A percentile compares a stretch with the other conserved stretches of the same genome.
phyloP scores from a whole-genome alignment of 2,113 vertebrate genomes.

The Muntiacus muntjak region DNA sequence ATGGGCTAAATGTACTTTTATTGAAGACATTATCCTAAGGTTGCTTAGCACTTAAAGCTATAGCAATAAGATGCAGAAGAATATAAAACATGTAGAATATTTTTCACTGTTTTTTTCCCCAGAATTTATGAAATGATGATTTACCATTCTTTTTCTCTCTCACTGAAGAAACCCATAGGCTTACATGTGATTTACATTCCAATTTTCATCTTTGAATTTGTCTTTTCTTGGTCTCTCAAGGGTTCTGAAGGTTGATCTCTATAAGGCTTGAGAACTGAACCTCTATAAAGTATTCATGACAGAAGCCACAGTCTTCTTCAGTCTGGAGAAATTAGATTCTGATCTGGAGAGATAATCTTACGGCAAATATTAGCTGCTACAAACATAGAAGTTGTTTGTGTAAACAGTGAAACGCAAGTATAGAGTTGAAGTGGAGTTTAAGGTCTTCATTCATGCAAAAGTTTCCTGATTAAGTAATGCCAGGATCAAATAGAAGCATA shows the following conservation, averaged over 20 bases:
- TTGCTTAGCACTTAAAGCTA: conserved; percentile 17
- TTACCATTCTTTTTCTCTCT: background rate
- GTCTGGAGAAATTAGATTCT: background rate
- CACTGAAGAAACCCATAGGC: background rate
- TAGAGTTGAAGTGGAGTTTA: background rate
- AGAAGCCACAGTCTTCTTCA: background rate
- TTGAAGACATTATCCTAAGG: conserved; percentile 31
- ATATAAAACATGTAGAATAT: background rate
- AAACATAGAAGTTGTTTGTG: conserved; percentile 6
- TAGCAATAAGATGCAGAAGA: background rate
- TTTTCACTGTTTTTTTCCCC: conserved; percentile 30
- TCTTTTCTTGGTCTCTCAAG: background rate
- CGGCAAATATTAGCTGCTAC: background rate
- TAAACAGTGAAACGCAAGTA: background rate
- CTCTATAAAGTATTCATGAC: background rate
- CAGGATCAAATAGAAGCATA: background rate
- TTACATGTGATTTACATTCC: conserved; percentile 13
- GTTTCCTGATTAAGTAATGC: conserved; percentile 29
- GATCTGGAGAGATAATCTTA: background rate
- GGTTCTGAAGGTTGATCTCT: background rate
- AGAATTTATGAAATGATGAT: background rate
- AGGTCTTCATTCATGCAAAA: background rate
- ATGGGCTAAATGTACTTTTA: conserved; percentile 50
- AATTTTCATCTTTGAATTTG: conserved; percentile 8
- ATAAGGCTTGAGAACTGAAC: background rate